Conservation (phyloP, 92 coral and sea anemone genomes). For the Muricea muricata region DNA sequence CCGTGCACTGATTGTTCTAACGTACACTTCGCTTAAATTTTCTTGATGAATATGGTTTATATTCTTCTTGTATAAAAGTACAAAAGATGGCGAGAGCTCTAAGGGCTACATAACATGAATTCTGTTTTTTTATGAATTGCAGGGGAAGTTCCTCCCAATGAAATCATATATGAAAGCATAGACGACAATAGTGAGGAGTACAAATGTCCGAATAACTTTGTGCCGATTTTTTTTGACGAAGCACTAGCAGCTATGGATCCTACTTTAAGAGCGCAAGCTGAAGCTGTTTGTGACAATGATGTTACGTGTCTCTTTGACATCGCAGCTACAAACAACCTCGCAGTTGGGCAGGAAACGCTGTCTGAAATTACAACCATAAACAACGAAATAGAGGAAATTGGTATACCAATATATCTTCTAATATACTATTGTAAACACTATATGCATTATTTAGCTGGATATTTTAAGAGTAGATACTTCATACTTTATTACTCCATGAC, state of each 20-base stretch:
- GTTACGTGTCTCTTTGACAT: slow-evolving; percentile 66
- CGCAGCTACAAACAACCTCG: slow-evolving; percentile 63
- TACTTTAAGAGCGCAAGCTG: slow-evolving; percentile 40
- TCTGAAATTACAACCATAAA: slow-evolving; percentile 46
- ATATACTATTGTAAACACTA: not conserved
- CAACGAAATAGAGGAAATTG: slow-evolving; percentile 61
- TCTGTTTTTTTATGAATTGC: not conserved
- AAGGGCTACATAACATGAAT: too few relatives aligned
- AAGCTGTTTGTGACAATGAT: slow-evolving; percentile 51
- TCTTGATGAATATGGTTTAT: too few relatives aligned
- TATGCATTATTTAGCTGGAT: too few relatives aligned
- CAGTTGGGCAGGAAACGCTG: slow-evolving; percentile 66
- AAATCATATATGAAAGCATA: slow-evolving; percentile 41
- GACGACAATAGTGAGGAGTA: slow-evolving; percentile 1
- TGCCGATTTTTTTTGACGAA: slow-evolving; percentile 65
- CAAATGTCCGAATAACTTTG: slow-evolving; percentile 29
- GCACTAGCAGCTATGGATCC: slow-evolving; percentile 40
- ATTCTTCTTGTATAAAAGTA: too few relatives aligned
- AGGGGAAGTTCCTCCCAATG: slow-evolving; percentile 55
- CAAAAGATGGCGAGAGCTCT: too few relatives aligned
- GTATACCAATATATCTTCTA: slow-evolving; percentile 51
- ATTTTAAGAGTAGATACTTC: too few relatives aligned
- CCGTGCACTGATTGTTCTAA: too few relatives aligned
- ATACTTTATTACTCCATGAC: too few relatives aligned
- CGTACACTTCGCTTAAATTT: too few relatives aligned